Percentiles rank a stretch among this genome's conserved stretches.
Evolutionary conservation across 2,888 invertebrate genomes (phyloP).

Genomic region (Ichneumoninae sp.): DNA sequence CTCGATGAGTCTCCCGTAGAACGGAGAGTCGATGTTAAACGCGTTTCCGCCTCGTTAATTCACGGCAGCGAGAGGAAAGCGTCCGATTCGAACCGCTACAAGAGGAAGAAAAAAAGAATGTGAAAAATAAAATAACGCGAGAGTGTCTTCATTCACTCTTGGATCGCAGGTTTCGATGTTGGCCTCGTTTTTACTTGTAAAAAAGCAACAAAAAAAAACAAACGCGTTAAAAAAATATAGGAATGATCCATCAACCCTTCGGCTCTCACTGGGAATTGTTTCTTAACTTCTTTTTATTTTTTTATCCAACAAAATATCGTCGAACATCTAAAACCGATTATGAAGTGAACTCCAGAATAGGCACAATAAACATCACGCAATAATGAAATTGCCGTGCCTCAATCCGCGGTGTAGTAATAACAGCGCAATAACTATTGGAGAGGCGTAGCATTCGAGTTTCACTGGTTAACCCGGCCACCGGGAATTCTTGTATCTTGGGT

Average conservation of each 20-base stretch:
- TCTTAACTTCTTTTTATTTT: not conserved
- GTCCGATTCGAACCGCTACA: slow-evolving; percentile 41
- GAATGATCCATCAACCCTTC: not conserved
- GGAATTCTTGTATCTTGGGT: slow-evolving; percentile 53
- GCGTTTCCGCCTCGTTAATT: slow-evolving; percentile 69
- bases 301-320: not conserved
- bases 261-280: slow-evolving; percentile 16
- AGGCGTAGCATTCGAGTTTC: slow-evolving; percentile 58
- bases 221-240: not conserved
- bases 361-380: slow-evolving; percentile 61
- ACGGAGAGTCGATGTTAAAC: slow-evolving; percentile 52
- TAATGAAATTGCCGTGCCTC: slow-evolving; percentile 49
- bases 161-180: slow-evolving; percentile 33
- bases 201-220: slow-evolving; percentile 4
- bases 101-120: slow-evolving; percentile 17
- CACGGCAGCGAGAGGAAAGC: slow-evolving; percentile 63
- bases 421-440: slow-evolving; percentile 60
- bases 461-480: slow-evolving; percentile 55
- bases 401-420: slow-evolving; percentile 35
- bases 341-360: not conserved
- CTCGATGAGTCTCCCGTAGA: slow-evolving; percentile 39
- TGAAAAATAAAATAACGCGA: slow-evolving; percentile 24
- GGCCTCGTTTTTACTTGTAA: slow-evolving; percentile 45
- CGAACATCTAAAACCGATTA: not conserved
- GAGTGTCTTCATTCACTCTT: slow-evolving; percentile 38